phyloP scores from a whole-genome alignment of 2,113 vertebrate species.

The Galemys pyrenaicus region DNA sequence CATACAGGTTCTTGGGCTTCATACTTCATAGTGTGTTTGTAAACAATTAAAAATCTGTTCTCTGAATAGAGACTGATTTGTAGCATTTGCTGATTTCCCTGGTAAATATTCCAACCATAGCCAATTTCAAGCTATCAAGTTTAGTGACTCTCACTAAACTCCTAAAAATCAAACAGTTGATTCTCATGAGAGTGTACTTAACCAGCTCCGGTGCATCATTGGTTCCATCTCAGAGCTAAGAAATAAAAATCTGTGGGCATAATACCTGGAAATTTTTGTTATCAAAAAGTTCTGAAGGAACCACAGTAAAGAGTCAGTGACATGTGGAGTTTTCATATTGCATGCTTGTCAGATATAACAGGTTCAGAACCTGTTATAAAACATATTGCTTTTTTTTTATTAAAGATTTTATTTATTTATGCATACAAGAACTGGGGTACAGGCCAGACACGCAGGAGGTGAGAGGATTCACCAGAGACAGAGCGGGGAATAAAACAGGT shows the following conservation, averaged over 20 bases:
- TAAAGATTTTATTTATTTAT: too few relatives aligned
- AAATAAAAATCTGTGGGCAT: neutral
- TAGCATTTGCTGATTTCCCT: slow-evolving; percentile 28
- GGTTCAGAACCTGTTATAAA: neutral
- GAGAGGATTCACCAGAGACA: too few relatives aligned
- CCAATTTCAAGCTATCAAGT: neutral
- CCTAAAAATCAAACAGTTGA: neutral
- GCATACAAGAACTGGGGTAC: too few relatives aligned
- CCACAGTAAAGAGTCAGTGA: slow-evolving; percentile 6
- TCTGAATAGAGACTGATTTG: neutral
- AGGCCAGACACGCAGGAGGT: too few relatives aligned
- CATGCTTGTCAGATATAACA: neutral
- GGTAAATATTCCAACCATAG: neutral
- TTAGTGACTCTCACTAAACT: neutral
- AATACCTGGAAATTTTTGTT: neutral
- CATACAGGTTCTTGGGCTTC: neutral
- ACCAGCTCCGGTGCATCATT: neutral
- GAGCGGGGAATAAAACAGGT: too few relatives aligned
- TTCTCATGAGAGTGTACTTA: neutral
- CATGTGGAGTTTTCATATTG: neutral
- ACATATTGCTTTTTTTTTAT: slow-evolving; percentile 34
- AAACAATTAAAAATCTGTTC: slow-evolving; percentile 5
- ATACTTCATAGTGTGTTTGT: neutral
- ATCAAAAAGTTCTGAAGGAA: neutral
- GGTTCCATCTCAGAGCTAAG: neutral